Evolutionary conservation across 2,113 vertebrate species (phyloP).

Genomic region (Thalassarche chlororhynchos): DNA sequence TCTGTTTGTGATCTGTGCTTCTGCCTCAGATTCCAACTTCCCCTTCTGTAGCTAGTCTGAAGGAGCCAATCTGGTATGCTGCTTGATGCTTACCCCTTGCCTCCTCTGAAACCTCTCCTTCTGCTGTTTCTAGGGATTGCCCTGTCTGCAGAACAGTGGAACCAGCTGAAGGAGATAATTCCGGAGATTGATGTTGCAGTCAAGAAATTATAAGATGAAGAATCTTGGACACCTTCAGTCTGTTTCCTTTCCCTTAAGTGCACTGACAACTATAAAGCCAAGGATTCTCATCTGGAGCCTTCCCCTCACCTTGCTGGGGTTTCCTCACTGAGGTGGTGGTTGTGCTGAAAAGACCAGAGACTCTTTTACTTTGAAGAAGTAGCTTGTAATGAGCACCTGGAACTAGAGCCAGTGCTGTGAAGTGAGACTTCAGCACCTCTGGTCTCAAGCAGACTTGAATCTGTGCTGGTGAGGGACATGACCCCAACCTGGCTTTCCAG

Average conservation of each 20-base stretch:
- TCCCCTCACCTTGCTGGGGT: neutral
- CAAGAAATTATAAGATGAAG: neutral
- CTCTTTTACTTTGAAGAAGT: neutral
- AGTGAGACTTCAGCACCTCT: neutral
- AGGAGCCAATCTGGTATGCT: neutral
- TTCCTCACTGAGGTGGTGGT: neutral
- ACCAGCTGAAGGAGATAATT: conserved; percentile 22
- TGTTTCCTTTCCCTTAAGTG: neutral
- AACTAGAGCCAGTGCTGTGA: neutral
- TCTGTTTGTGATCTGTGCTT: neutral
- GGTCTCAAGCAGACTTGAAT: neutral
- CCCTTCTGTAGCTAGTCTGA: neutral
- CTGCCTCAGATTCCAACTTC: neutral
- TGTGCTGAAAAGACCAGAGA: neutral
- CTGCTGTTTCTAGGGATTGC: conserved; percentile 15
- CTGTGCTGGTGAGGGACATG: neutral
- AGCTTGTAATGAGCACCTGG: neutral
- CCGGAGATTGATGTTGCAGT: conserved; percentile 1
- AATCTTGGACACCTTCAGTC: neutral
- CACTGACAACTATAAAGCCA: neutral
- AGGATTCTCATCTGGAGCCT: neutral
- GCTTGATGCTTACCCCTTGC: neutral
- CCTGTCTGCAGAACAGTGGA: conserved; percentile 42
- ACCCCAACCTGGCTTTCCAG: neutral
- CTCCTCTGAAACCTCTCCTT: neutral